Base-by-base conservation (phyloP, 2,797 vertebrate genomes). In the Eospalax fontanierii region DNA sequence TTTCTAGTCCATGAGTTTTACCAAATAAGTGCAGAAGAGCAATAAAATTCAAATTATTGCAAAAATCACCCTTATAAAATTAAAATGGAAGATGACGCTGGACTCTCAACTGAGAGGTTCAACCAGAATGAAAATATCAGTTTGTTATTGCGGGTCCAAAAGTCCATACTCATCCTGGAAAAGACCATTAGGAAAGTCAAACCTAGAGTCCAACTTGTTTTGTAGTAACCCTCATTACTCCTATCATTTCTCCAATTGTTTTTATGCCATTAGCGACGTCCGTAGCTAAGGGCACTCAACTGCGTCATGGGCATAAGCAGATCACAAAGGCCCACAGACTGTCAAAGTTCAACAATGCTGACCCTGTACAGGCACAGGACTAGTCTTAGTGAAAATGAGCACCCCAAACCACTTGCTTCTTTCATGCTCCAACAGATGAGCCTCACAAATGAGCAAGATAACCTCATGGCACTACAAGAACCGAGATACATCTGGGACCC, bases 31-130 rank as follows among this genome's bases (percentile, higher is more conserved):
- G 28, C 66, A 65, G 70, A 89, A 84, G 40, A 71, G 6, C 40
- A 73, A 87, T 78, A 87, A 96, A 89, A 63, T 90, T 82, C 35
- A 93, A 79, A 93, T 87, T 71, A 95, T 78, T 96, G 24, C 65
- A 46, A 80, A 94, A 95, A 63, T 19, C 43, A 89, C 33, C 33
- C n/a, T 12, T 82, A 24, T 78, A 50, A 96, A 89, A 76, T 91
- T 73, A 81, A 91, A 84, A 87, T 63, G n/a, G 43, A 80, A 30
- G 15, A 33, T 19, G 26, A n/a, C 84, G 40, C 63, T 76, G n/a
- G 82, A 83, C 61, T 33, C 65, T 50, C 18, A 87, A 28, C 16
- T 40, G 19, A 87, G 59, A 81, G 21, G 28, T 12, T 57, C 71
- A 66, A 71, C 59, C 43, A 80, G 54, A 50, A 28, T 75, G 40